These are phyloP conservation scores for Hemiscyllium ocellatum DNA, from an alignment of 2,113 vertebrate species.

Conservation along the genomic window DNA sequence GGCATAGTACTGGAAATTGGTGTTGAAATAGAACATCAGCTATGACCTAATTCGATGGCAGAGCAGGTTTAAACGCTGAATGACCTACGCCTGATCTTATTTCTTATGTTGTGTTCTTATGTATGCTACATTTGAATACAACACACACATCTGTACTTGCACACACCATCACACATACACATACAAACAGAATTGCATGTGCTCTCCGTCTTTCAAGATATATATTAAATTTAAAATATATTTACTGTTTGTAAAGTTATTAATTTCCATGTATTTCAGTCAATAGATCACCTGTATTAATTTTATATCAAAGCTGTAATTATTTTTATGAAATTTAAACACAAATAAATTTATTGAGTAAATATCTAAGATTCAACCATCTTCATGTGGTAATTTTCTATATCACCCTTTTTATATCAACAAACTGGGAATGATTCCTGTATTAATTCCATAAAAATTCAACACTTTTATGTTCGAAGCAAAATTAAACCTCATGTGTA, in stretches of 20 bases:
- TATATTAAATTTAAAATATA: not conserved
- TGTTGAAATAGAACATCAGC: no score
- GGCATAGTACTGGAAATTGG: no score
- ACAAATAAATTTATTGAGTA: not conserved
- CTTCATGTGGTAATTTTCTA: not conserved
- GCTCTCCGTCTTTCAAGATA: not conserved
- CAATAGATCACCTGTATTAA: not conserved
- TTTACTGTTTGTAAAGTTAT: not conserved
- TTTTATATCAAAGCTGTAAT: not conserved
- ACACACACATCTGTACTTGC: not conserved
- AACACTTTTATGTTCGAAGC: not conserved
- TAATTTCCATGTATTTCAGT: not conserved
- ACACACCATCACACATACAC: no score
- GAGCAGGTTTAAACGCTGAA: no score
- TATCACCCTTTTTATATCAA: not conserved
- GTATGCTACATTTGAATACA: no score
- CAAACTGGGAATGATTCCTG: not conserved
- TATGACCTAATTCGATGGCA: no score
- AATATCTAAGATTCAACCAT: not conserved
- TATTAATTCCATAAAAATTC: not conserved
- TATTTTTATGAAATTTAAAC: not conserved
- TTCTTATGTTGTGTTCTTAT: no score
- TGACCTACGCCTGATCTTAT: no score
- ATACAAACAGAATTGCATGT: not conserved
- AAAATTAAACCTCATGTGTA: no score